Evolutionary conservation across 2,888 invertebrate genomes (phyloP).

Genomic region (Chrysodeixis includens): DNA sequence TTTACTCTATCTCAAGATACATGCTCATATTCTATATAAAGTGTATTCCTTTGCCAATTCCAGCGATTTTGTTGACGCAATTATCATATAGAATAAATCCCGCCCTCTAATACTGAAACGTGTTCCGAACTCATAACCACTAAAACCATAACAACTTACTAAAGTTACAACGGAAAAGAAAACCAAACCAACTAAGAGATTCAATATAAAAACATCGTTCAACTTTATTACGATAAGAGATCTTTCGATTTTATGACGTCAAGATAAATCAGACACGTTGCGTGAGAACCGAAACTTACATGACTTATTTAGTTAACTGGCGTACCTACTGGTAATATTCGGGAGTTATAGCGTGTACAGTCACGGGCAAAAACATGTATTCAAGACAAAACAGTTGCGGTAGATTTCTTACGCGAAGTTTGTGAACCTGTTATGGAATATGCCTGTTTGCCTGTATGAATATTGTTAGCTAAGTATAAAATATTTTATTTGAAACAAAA

Average conservation of each 20-base stretch:
- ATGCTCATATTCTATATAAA: too few relatives aligned
- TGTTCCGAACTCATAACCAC: not conserved
- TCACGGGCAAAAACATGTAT: too few relatives aligned
- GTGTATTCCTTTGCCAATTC: too few relatives aligned
- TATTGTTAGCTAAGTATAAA: too few relatives aligned
- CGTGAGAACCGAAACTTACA: constrained; percentile 42
- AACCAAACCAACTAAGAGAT: not conserved
- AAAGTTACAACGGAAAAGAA: constrained; percentile 7
- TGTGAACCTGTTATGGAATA: too few relatives aligned
- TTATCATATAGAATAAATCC: too few relatives aligned
- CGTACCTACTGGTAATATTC: constrained; percentile 10
- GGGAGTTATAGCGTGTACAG: constrained; percentile 14
- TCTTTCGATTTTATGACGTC: constrained; percentile 38
- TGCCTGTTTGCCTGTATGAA: too few relatives aligned
- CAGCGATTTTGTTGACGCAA: too few relatives aligned
- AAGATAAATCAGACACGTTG: constrained; percentile 40
- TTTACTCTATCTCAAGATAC: too few relatives aligned
- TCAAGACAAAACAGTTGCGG: too few relatives aligned
- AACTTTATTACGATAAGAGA: constrained; percentile 39
- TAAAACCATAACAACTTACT: not conserved
- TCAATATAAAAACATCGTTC: constrained; percentile 37
- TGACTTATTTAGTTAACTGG: constrained; percentile 49
- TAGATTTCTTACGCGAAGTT: too few relatives aligned
- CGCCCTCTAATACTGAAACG: not conserved
- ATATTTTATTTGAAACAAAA: too few relatives aligned